Percentiles rank a stretch among this genome's conserved stretches.
These are phyloP conservation scores for Odontamblyopus rebecca DNA, from an alignment of 2,797 vertebrate genomes.

Conservation along the genomic window DNA sequence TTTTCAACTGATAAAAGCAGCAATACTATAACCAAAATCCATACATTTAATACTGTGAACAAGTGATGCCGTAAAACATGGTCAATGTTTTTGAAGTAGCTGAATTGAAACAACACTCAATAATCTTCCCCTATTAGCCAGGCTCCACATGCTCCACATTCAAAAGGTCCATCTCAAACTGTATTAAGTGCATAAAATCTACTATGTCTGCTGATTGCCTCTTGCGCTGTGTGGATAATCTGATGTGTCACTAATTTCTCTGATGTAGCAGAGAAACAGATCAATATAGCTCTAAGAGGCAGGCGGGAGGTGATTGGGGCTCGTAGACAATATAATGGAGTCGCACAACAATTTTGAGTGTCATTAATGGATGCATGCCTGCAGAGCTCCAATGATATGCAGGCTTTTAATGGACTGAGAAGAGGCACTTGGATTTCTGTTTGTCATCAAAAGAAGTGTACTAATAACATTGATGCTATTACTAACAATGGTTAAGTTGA, in stretches of 20 bases:
- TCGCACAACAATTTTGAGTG: conserved; percentile 40
- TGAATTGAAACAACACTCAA: neutral
- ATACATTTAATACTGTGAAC: neutral
- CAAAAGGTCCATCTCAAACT: neutral
- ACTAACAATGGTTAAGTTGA: conserved; percentile 3
- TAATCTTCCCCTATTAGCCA: neutral
- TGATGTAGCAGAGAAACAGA: conserved; percentile 27
- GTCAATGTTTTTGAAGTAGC: neutral
- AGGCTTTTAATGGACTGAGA: conserved; percentile 39
- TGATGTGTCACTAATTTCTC: conserved; percentile 5
- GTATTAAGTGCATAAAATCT: conserved; percentile 5
- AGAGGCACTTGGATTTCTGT: conserved; percentile 9
- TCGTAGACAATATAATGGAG: conserved; percentile 32
- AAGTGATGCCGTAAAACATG: neutral
- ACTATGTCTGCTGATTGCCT: neutral
- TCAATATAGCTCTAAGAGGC: conserved; percentile 43
- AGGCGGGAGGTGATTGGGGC: conserved; percentile 41
- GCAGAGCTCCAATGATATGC: conserved; percentile 36
- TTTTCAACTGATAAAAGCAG: no score
- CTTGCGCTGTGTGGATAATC: neutral
- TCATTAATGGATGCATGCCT: conserved; percentile 43
- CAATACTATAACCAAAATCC: neutral
- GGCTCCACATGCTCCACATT: neutral
- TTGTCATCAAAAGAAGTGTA: conserved; percentile 12
- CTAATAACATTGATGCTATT: conserved; percentile 1